These are phyloP conservation scores for Drosophila subpulchrella DNA, from an alignment of 1,140 invertebrate species.

Conservation along the genomic window DNA sequence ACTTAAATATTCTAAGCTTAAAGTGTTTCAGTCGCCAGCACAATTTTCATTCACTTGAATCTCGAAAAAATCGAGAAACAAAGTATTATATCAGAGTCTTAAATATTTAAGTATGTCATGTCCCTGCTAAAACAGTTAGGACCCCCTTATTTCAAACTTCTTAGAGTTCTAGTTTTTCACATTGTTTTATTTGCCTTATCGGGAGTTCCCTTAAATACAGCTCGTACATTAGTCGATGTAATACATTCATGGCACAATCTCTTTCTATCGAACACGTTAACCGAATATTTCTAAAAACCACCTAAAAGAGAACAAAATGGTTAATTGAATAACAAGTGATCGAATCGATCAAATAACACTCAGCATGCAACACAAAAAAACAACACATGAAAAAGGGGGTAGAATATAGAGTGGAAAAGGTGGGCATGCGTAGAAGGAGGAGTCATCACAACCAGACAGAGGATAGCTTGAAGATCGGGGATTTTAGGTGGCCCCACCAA, in stretches of 20 bases:
- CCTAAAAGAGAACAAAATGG: constrained; percentile 72
- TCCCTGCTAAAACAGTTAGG: not conserved
- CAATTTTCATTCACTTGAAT: too few species aligned
- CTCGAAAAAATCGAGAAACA: too few species aligned
- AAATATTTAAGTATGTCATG: not conserved
- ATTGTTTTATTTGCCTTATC: constrained; percentile 60
- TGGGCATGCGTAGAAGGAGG: constrained; percentile 34
- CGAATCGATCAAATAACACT: constrained; percentile 7
- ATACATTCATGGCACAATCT: constrained; percentile 81
- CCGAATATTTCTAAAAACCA: constrained; percentile 84
- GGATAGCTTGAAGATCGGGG: constrained; percentile 40
- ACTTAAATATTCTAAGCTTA: too few species aligned
- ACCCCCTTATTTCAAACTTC: not conserved
- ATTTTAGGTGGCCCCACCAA: constrained; percentile 22
- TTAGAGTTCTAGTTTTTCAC: not conserved
- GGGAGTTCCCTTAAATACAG: constrained; percentile 52
- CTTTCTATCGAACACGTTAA: constrained; percentile 51
- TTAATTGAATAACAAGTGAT: constrained; percentile 51
- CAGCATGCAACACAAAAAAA: constrained; percentile 45
- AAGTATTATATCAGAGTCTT: too few species aligned
- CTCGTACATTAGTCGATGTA: constrained; percentile 59
- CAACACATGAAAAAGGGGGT: constrained; percentile 4
- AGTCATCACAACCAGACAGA: constrained; percentile 23
- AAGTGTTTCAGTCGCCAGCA: too few species aligned
- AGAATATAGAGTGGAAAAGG: not conserved